Conservation (phyloP, 2,888 invertebrate species). For the Phorcus lineatus region DNA sequence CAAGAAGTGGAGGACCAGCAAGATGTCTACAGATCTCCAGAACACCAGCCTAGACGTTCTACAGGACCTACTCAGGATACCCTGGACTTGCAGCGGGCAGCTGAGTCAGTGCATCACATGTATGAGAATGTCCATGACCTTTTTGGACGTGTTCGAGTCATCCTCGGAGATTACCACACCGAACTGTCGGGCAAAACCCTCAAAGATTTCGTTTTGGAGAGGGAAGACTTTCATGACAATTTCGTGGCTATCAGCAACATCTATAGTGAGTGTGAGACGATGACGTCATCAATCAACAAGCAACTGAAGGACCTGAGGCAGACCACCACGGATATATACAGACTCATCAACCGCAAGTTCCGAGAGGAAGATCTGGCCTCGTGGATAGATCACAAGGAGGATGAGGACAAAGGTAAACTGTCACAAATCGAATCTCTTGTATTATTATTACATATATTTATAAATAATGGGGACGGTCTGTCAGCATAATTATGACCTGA, state of each 20-base stretch:
- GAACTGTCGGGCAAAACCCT: constrained; percentile 43
- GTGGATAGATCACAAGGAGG: constrained; percentile 50
- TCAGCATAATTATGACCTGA: no score
- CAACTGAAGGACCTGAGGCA: constrained; percentile 48
- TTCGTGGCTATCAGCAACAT: constrained; percentile 50
- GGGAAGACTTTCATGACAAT: constrained; percentile 53
- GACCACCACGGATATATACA: constrained; percentile 45
- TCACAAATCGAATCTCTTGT: background rate
- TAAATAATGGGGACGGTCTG: no score
- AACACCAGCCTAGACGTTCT: background rate
- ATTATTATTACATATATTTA: no score
- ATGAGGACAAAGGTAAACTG: constrained; percentile 44
- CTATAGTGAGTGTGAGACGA: constrained; percentile 41
- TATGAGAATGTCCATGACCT: constrained; percentile 42
- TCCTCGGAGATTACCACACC: constrained; percentile 45
- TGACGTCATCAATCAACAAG: constrained; percentile 44
- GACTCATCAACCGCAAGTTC: constrained; percentile 49
- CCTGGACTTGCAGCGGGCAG: constrained; percentile 44
- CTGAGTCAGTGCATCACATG: constrained; percentile 39
- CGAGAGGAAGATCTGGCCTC: constrained; percentile 52
- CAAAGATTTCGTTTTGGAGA: constrained; percentile 47
- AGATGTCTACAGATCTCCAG: background rate
- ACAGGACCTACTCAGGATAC: background rate
- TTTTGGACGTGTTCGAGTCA: constrained; percentile 43
- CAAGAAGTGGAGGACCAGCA: no score